These are phyloP conservation scores for Crocuta crocuta DNA, from an alignment of 2,113 vertebrate species.

Conservation along the genomic window DNA sequence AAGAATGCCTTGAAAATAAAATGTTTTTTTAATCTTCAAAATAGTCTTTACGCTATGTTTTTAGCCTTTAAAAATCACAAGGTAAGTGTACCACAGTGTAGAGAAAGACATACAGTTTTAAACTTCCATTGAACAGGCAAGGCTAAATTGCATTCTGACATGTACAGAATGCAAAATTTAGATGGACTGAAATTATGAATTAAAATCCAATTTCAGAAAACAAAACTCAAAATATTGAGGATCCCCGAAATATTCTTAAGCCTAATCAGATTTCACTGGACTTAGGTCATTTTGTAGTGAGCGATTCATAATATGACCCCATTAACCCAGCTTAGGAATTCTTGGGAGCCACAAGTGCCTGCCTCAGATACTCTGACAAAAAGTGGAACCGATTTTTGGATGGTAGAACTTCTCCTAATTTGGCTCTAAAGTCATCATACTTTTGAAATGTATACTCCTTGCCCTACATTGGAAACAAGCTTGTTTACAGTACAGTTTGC, in stretches of 20 bases:
- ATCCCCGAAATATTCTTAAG: conserved; percentile 91
- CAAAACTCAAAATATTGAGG: conserved; percentile 87
- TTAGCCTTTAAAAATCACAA: conserved; percentile 86
- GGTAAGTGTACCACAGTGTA: conserved; percentile 89
- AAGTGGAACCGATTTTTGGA: conserved; percentile 47
- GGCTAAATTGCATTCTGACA: too few relatives aligned
- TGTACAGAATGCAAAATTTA: conserved; percentile 73
- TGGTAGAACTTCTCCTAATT: conserved; percentile 65
- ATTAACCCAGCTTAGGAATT: conserved; percentile 51
- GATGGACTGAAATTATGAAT: conserved; percentile 86
- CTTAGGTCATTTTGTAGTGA: neutral
- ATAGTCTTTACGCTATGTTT: conserved; percentile 89
- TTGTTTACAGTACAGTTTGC: conserved; percentile 68
- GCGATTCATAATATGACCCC: neutral
- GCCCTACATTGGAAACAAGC: conserved; percentile 55
- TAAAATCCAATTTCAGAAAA: conserved; percentile 48
- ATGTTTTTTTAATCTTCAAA: conserved; percentile 84
- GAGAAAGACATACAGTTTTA: conserved; percentile 84
- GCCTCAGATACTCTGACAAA: neutral
- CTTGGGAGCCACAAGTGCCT: conserved; percentile 18
- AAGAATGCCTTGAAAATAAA: too few relatives aligned
- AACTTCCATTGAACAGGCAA: conserved; percentile 84
- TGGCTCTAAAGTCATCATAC: conserved; percentile 62
- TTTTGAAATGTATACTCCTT: conserved; percentile 33
- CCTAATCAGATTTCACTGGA: neutral